Percentiles rank a stretch among this genome's conserved stretches.
phyloP scores from a whole-genome alignment of 2,888 invertebrate genomes.

The Limulus polyphemus region DNA sequence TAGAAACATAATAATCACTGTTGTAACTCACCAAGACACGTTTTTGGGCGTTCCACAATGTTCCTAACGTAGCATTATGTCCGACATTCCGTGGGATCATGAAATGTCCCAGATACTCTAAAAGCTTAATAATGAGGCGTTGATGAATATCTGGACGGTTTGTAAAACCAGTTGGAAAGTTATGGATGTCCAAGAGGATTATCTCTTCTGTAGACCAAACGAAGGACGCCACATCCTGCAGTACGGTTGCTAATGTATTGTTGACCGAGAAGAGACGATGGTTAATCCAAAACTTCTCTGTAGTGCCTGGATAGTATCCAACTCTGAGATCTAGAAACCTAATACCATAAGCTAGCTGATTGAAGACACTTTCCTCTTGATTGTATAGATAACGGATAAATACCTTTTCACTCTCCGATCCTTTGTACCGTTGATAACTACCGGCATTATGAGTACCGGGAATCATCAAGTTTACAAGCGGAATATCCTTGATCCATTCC shows the following conservation, averaged over 20 bases:
- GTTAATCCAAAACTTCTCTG: constrained; percentile 27
- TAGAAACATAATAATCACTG: constrained; percentile 33
- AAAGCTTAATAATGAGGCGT: constrained; percentile 38
- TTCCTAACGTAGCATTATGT: constrained; percentile 43
- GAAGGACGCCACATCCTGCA: constrained; percentile 53
- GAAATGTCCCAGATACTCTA: constrained; percentile 35
- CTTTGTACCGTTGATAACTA: constrained; percentile 37
- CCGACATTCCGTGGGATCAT: constrained; percentile 29
- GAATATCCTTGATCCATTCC: constrained; percentile 7
- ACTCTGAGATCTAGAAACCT: constrained; percentile 37
- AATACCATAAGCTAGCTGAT: constrained; percentile 69
- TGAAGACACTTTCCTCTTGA: constrained; percentile 68
- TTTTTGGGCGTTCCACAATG: constrained; percentile 46
- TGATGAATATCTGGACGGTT: constrained; percentile 31
- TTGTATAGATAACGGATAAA: constrained; percentile 36
- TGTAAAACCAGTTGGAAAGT: constrained; percentile 44
- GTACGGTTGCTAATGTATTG: constrained; percentile 24
- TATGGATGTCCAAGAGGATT: constrained; percentile 48
- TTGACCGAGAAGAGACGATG: constrained; percentile 26
- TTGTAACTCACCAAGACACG: constrained; percentile 49
- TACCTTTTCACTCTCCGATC: constrained; percentile 31
- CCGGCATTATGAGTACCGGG: constrained; percentile 26
- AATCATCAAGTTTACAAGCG: constrained; percentile 20
- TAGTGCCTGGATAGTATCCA: constrained; percentile 8
- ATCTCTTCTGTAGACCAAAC: constrained; percentile 45